Evolutionary conservation across 2,113 vertebrate species (phyloP).

Genomic region (Mionectes macconnelli): DNA sequence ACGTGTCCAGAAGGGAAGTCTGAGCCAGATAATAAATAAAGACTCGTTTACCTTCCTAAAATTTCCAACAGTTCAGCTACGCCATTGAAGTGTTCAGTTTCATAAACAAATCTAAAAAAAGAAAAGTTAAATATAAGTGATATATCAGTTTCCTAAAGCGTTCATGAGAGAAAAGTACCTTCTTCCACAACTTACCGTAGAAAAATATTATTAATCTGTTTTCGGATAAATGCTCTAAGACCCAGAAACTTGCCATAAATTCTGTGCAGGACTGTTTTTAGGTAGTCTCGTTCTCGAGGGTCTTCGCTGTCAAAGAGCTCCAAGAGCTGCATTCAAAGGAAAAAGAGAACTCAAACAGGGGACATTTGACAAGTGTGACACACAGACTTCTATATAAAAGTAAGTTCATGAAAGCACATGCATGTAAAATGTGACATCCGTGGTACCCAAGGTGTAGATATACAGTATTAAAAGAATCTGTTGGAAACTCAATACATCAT

Average conservation of each 20-base stretch:
- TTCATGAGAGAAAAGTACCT: neutral
- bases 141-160: neutral
- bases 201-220: slow-evolving; percentile 99
- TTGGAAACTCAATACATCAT: neutral
- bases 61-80: slow-evolving; percentile 99
- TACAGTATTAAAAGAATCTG: neutral
- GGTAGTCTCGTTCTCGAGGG: slow-evolving; percentile 97
- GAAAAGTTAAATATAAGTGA: slow-evolving; percentile 11
- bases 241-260: slow-evolving; percentile 99
- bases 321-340: slow-evolving; percentile 83
- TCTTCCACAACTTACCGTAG: slow-evolving; percentile 88
- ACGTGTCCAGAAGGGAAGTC: neutral
- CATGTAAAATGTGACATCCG: neutral
- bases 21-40: neutral
- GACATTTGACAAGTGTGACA: neutral
- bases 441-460: neutral
- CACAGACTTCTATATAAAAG: neutral
- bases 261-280: slow-evolving; percentile 99
- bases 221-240: slow-evolving; percentile 99
- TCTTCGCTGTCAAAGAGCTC: slow-evolving; percentile 99
- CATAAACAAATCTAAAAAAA: slow-evolving; percentile 96
- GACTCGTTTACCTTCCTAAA: slow-evolving; percentile 90
- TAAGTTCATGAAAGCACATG: neutral
- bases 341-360: slow-evolving; percentile 14
- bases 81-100: slow-evolving; percentile 99